phyloP scores from a whole-genome alignment of 2,113 vertebrate species.

The Scortum barcoo region DNA sequence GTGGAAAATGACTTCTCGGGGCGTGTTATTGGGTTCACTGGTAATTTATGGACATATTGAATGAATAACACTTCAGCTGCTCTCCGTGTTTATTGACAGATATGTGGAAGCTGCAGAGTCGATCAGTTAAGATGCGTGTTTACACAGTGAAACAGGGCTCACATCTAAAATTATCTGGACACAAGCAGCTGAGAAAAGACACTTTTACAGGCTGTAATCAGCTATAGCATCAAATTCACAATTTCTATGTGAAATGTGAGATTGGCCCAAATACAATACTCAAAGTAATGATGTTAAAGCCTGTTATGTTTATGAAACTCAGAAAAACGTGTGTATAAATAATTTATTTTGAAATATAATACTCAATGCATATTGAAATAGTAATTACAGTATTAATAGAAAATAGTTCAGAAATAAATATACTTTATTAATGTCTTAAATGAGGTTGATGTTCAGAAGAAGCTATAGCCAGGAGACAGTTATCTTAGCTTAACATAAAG shows the following conservation, averaged over 20 bases:
- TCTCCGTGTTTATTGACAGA: constrained; percentile 36
- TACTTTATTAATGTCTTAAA: no score
- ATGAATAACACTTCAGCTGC: constrained; percentile 38
- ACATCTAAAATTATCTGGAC: constrained; percentile 16
- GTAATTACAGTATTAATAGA: no score
- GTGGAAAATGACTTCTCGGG: constrained; percentile 62
- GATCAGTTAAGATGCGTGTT: constrained; percentile 29
- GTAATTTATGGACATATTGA: constrained; percentile 52
- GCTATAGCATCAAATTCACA: background rate
- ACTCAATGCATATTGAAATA: no score
- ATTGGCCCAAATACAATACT: background rate
- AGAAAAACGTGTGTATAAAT: no score
- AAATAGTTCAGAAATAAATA: no score
- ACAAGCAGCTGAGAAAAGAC: constrained; percentile 1
- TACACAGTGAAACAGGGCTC: constrained; percentile 21
- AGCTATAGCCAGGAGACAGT: no score
- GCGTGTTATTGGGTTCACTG: constrained; percentile 43
- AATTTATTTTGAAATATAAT: no score
- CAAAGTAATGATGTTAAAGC: background rate
- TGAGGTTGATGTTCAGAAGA: no score
- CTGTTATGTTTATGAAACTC: background rate
- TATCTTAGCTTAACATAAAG: no score
- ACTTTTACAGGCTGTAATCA: constrained; percentile 31
- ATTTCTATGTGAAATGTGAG: background rate
- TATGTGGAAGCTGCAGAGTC: constrained; percentile 29